Base-by-base conservation (phyloP, 92 coral and sea anemone genomes). In the Umimayanthus chanpuru region DNA sequence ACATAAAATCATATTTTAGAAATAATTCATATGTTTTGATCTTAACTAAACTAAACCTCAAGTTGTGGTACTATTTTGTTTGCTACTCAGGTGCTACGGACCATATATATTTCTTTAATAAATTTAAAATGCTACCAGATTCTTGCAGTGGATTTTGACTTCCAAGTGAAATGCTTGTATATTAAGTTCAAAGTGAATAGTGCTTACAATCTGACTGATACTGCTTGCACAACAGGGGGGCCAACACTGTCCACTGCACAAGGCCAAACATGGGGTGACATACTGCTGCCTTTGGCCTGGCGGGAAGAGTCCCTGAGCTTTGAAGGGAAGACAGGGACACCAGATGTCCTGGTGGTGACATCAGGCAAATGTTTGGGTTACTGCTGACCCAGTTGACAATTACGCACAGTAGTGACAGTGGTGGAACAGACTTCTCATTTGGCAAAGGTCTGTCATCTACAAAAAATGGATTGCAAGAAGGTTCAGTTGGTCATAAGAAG, bases 361-460 rank as follows among this genome's bases (percentile, higher is more conserved):
- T 89, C 14, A 94, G 92, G 71, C 97, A 95, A 88, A 97, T 79
- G 23, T 90, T 94, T 55, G 98, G 97, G 61, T 94, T 93, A 50
- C 85, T 53, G 49, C 96, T 90, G 77, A 97, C 86, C 99, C 99
- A 97, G 36, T 94, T 94, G 23, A 93, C 98, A 68, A 95, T 94
- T 30, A 97, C 95, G 81, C 92, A 94, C 39, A 95, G 90, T 29
- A 96, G 85, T 44, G 94, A 80, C 23, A 81, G 71, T 71, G 99
- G 93, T 49, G 99, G 99, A 16, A 83, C 80, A 23, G 25, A 36
- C 79, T 70, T 66, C 47, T 68, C 77, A 73, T 82, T 16, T 5
- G 58, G 20, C 15, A n/a, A 66, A 11, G 47, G 32, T 6, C 89
- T 79, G 78, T 50, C 81, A 86, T 58, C 92, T 86, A 90, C 79